Evolutionary conservation across 2,888 invertebrate genomes (phyloP).

Genomic region (Tinea pellionella): DNA sequence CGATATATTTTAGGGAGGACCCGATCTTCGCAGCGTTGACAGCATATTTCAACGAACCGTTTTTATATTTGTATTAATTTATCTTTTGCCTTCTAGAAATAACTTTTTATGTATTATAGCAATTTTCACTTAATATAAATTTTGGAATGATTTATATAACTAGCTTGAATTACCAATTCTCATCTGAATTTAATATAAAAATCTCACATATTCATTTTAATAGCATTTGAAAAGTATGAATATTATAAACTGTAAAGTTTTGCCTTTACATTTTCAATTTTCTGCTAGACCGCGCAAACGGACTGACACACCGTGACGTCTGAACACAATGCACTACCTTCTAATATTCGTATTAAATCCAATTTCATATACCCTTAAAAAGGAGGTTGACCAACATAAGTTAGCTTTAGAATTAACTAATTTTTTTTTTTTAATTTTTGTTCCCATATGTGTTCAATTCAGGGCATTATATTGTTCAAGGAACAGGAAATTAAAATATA

Average conservation of each 20-base stretch:
- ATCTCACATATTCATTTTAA: neutral
- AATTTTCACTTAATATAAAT: neutral
- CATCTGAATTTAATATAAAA: neutral
- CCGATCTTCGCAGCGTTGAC: conserved; percentile 48
- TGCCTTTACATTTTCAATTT: conserved; percentile 11
- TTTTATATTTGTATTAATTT: conserved; percentile 3
- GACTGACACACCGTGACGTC: conserved; percentile 10
- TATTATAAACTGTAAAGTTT: neutral
- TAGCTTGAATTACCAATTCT: neutral
- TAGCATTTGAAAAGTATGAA: neutral
- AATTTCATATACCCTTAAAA: neutral
- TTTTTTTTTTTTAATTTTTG: too few species aligned
- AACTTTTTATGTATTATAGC: neutral
- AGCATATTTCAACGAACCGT: conserved; percentile 29
- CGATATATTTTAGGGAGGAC: conserved; percentile 24
- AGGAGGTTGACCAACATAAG: too few species aligned
- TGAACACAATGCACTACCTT: conserved; percentile 5
- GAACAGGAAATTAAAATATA: too few species aligned
- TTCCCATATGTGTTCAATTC: too few species aligned
- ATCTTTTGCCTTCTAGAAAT: neutral
- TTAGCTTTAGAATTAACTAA: too few species aligned
- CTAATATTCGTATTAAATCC: conserved; percentile 7
- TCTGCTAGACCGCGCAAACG: conserved; percentile 11
- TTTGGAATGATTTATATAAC: neutral
- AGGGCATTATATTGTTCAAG: too few species aligned